Evolutionary conservation across 2,113 vertebrate species (phyloP), one percentile per base, ranked within the genome.

Genomic region (Cavia porcellus): DNA sequence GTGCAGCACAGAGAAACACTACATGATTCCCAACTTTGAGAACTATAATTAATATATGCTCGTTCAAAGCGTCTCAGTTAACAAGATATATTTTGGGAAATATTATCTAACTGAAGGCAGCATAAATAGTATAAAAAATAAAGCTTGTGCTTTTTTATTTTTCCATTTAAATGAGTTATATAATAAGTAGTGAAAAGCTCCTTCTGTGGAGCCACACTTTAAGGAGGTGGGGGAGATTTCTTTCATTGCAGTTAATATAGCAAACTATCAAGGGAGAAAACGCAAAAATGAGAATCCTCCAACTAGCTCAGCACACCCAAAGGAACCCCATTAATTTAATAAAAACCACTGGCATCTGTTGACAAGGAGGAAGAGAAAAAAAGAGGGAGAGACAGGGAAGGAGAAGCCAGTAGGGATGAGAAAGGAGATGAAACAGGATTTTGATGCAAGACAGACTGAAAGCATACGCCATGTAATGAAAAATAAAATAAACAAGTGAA

Each of bases 31-130:
- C 74, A 96, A 98, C 90, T 97, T 97, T 64, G 88, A 97, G 90
- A 94, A 97, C 97, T 98, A 93, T 98, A 98, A 98, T 98, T 98
- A 97, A 98, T 98, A 98, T 98, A 97, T 94, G 95, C 86, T 97
- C 13, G 0, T 97, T 97, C 90, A 81, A 97, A 94, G 94, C 52
- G 79, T 96, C 95, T 98, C 93, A 88, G 88, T 94, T 98, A 97
- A 96, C 93, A 96, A 94, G 97, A 95, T 97, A 89, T 97, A 98
- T 98, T 98, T 98, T 98, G 88, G 96, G 97, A 98, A 97, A 96
- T 98, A 98, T 98, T 98, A 97, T 97, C 97, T 96, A 98, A 98
- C 95, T 62, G 87, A 97, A 97, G 86, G 85, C 96, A 97, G 91
- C 96, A 97, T 96, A 97, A 97, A 97, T 89, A 95, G 92, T 96